Percentiles rank a stretch among this genome's conserved stretches.
Evolutionary conservation across 2,888 invertebrate genomes (phyloP).

Genomic region (Polydrusus cervinus): DNA sequence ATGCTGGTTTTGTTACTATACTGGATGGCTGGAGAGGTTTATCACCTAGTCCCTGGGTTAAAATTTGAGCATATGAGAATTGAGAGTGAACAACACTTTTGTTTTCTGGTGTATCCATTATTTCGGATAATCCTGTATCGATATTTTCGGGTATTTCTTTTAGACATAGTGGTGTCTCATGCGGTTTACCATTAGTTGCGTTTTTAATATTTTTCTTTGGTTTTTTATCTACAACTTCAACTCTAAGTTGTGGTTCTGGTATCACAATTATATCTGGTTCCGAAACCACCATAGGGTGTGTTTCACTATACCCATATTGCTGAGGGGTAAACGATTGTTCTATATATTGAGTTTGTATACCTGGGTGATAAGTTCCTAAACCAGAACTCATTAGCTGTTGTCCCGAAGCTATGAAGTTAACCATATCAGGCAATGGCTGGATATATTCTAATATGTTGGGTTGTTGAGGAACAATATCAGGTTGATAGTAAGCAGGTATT

Average conservation of each 20-base stretch:
- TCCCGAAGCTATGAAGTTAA: constrained; percentile 72
- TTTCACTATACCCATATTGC: constrained; percentile 11
- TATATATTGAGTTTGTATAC: constrained; percentile 24
- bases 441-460: constrained; percentile 71
- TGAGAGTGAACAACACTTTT: constrained; percentile 60
- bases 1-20: constrained; percentile 59
- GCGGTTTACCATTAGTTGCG: not conserved
- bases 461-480: constrained; percentile 56
- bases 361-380: constrained; percentile 70
- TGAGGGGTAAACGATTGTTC: constrained; percentile 13
- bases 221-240: constrained; percentile 8
- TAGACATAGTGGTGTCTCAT: constrained; percentile 25
- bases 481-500: constrained; percentile 50
- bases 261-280: constrained; percentile 3
- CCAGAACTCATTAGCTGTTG: constrained; percentile 72
- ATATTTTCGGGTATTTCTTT: not conserved
- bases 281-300: not conserved
- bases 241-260: constrained; percentile 27
- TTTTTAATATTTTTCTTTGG: constrained; percentile 23
- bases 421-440: constrained; percentile 72
- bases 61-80: constrained; percentile 82
- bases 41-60: constrained; percentile 77
- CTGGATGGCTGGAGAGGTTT: constrained; percentile 76
- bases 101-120: constrained; percentile 36
- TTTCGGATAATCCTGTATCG: not conserved